Percentiles rank a stretch among this genome's conserved stretches.
Conservation (phyloP, 2,888 invertebrate species). For the Eupeodes latifasciatus region DNA sequence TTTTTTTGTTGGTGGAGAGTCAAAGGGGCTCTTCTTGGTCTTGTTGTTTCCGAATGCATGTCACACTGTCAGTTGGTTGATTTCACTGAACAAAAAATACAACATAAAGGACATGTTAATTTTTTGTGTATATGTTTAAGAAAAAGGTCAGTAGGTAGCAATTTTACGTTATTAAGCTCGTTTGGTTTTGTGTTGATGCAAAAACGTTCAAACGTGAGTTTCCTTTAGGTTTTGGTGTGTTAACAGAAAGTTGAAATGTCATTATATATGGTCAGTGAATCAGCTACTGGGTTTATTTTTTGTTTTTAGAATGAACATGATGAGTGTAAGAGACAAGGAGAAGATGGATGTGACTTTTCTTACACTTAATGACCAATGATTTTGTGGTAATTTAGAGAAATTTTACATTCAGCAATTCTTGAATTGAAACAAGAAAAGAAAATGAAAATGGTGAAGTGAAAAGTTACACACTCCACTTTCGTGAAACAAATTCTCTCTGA, state of each 20-base stretch:
- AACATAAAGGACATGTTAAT: conserved; percentile 14
- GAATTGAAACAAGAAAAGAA: too few species aligned
- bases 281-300: neutral
- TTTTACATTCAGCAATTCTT: too few species aligned
- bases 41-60: conserved; percentile 34
- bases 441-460: too few species aligned
- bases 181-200: neutral
- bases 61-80: conserved; percentile 55
- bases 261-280: conserved; percentile 39
- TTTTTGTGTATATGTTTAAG: neutral
- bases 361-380: too few species aligned
- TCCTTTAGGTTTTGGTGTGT: neutral
- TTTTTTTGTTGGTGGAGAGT: neutral
- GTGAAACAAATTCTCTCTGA: too few species aligned
- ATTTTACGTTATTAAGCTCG: neutral
- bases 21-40: conserved; percentile 15
- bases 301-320: neutral
- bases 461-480: too few species aligned
- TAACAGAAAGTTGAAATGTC: conserved; percentile 34
- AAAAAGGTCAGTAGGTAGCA: conserved; percentile 6
- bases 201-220: neutral
- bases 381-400: too few species aligned
- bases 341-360: too few species aligned
- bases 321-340: too few species aligned
- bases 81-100: conserved; percentile 19